Evolutionary conservation across 2,888 invertebrate species (phyloP).

Genomic region (Caenorhabditis angaria): DNA sequence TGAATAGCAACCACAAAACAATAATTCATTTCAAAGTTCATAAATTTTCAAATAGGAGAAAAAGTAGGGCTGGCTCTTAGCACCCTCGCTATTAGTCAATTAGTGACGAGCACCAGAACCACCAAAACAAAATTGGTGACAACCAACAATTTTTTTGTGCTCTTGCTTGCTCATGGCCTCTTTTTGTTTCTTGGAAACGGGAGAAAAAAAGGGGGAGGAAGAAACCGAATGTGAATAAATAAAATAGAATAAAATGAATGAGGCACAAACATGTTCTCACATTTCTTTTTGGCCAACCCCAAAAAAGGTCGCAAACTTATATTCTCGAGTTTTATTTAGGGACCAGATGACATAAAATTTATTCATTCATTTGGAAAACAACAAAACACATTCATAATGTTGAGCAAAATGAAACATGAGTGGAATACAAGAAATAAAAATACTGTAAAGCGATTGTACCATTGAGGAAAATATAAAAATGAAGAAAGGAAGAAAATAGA

Average conservation of each 20-base stretch:
- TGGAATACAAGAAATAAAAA: background rate
- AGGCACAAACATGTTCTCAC: constrained; percentile 1
- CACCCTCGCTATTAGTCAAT: constrained; percentile 2
- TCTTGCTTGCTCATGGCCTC: background rate
- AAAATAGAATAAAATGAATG: no score
- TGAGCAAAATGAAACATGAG: background rate
- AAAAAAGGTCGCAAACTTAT: constrained; percentile 2
- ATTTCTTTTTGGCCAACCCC: background rate
- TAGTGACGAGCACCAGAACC: no score
- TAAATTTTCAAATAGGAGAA: constrained; percentile 4
- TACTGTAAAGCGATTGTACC: background rate
- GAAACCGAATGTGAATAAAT: no score
- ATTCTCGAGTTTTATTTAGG: no score
- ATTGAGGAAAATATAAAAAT: background rate
- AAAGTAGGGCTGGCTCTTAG: no score
- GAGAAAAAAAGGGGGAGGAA: no score
- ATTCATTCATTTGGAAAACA: no score
- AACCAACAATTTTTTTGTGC: background rate
- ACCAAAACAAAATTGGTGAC: constrained; percentile 4
- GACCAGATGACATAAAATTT: no score
- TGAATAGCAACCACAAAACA: background rate
- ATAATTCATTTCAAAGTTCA: background rate
- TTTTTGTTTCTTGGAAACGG: background rate
- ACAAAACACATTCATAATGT: background rate
- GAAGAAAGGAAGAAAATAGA: no score